phyloP scores from a whole-genome alignment of 2,113 vertebrate species.

The Barbus barbus region DNA sequence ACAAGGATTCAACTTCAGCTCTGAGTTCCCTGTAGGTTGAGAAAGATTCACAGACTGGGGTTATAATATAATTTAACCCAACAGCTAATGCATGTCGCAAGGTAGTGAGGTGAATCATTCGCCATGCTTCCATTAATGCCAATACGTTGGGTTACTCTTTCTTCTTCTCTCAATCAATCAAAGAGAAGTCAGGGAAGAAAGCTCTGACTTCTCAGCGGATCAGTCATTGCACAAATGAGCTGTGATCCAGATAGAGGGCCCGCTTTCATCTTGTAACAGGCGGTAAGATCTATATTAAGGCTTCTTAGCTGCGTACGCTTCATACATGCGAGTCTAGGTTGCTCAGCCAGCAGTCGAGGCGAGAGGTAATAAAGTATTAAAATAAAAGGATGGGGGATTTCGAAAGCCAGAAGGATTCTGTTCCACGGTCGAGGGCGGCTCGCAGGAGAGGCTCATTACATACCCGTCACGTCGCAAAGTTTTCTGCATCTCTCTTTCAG shows the following conservation, averaged over 20 bases:
- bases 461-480: neutral
- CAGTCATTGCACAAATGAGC: constrained; percentile 56
- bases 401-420: constrained; percentile 15
- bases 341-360: neutral
- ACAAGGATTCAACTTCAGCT: constrained; percentile 16
- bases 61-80: constrained; percentile 31
- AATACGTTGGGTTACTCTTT: constrained; percentile 11
- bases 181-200: constrained; percentile 15
- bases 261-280: constrained; percentile 59
- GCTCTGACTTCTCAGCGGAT: constrained; percentile 32
- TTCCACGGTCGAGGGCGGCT: neutral
- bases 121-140: constrained; percentile 4
- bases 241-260: constrained; percentile 53
- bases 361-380: constrained; percentile 19
- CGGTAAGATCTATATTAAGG: constrained; percentile 62
- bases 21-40: neutral
- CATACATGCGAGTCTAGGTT: constrained; percentile 30
- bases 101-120: constrained; percentile 11
- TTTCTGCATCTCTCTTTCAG: neutral
- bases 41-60: neutral
- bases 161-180: constrained; percentile 15
- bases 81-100: constrained; percentile 8
- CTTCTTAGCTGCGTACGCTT: constrained; percentile 46
- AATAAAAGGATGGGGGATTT: constrained; percentile 26
- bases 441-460: constrained; percentile 19